Evolutionary conservation across 2,797 vertebrate species (phyloP).

Genomic region (Melanotaenia pygmaea): DNA sequence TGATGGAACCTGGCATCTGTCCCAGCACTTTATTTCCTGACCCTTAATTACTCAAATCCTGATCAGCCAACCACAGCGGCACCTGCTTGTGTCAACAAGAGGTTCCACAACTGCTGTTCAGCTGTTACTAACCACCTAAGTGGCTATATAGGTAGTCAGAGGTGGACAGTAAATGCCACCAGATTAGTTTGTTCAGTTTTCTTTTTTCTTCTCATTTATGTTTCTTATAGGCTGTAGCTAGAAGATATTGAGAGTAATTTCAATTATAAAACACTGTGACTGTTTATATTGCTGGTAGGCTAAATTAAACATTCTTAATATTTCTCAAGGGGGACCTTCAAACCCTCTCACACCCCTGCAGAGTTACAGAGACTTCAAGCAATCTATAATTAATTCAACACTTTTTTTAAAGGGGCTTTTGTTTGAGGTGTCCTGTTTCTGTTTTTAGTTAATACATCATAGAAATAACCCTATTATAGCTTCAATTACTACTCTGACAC

Average conservation of each 20-base stretch:
- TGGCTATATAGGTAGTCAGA: not conserved
- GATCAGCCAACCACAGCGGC: conserved; percentile 35
- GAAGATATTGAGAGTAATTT: conserved; percentile 4
- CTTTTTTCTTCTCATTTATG: not conserved
- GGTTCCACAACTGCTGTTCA: conserved; percentile 14
- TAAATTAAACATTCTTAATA: conserved; percentile 57
- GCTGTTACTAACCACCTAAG: conserved; percentile 11
- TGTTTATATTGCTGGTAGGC: conserved; percentile 41
- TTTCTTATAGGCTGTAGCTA: not conserved
- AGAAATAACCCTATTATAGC: not conserved
- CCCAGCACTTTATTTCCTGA: conserved; percentile 29
- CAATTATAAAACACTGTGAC: conserved; percentile 32
- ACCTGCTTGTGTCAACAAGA: conserved; percentile 46
- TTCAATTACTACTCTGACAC: not conserved
- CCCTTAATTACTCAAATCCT: conserved; percentile 21
- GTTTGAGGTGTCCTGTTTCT: conserved; percentile 21
- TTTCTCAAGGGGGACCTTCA: conserved; percentile 45
- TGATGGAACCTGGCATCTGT: conserved; percentile 22
- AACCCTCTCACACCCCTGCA: conserved; percentile 29
- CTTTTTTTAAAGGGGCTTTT: conserved; percentile 13
- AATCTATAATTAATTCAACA: conserved; percentile 58
- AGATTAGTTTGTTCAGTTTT: not conserved
- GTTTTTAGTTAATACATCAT: conserved; percentile 6
- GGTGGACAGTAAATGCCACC: conserved; percentile 4
- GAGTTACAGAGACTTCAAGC: conserved; percentile 29